Percentiles rank a stretch among this genome's conserved stretches.
Evolutionary conservation across 2,888 invertebrate genomes (phyloP).

Genomic region (Pachymerium ferrugineum): DNA sequence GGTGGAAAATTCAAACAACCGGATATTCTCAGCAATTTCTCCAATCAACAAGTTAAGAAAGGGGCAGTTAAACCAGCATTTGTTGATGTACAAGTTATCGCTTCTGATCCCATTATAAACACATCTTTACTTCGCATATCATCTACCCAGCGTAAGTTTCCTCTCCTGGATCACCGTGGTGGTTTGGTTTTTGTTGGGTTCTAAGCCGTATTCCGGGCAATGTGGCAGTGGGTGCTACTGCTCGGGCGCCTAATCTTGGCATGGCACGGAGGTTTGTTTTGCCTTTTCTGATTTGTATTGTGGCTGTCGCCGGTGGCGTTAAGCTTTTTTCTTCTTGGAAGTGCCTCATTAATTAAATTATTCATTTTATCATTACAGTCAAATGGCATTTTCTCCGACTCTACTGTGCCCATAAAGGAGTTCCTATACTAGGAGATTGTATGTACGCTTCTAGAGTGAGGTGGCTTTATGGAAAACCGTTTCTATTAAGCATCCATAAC

Average conservation of each 20-base stretch:
- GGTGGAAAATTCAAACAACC: not conserved
- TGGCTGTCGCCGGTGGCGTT: too few species aligned
- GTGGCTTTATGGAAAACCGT: conserved; percentile 43
- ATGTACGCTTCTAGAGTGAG: conserved; percentile 45
- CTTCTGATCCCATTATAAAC: conserved; percentile 34
- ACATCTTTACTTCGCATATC: conserved; percentile 30
- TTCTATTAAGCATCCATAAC: conserved; percentile 45
- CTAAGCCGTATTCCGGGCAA: too few species aligned
- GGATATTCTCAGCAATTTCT: not conserved
- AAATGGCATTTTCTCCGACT: conserved; percentile 46
- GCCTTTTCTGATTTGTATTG: too few species aligned
- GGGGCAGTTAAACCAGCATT: conserved; percentile 41
- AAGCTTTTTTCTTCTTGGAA: too few species aligned
- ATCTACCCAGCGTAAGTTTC: conserved; percentile 14
- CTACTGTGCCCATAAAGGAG: conserved; percentile 45
- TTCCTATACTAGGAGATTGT: conserved; percentile 49
- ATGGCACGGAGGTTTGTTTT: too few species aligned
- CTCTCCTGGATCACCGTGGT: too few species aligned
- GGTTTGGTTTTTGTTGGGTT: too few species aligned
- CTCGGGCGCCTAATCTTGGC: too few species aligned
- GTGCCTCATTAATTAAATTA: too few species aligned
- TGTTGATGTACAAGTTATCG: conserved; percentile 44
- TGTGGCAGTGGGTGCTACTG: too few species aligned
- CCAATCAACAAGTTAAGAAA: not conserved
- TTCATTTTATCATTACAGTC: not conserved